Evolutionary conservation across 2,797 vertebrate genomes (phyloP), one percentile per base, ranked within the genome.

Genomic region (Poeciliopsis presidionis): DNA sequence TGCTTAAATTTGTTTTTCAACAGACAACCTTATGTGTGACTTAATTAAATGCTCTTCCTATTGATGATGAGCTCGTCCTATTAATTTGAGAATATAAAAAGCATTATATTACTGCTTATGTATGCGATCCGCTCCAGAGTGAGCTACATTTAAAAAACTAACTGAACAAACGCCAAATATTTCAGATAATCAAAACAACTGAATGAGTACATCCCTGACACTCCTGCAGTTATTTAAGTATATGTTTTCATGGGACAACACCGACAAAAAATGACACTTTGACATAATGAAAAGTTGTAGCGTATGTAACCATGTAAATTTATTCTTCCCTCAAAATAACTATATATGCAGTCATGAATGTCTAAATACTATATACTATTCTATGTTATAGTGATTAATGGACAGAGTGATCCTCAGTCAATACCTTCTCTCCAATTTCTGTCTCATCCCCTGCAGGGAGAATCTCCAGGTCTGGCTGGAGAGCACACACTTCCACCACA

Each of bases 391-490:
- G 36, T 63, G 36, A 8, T 22, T 39, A 65, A 39, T 41, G 36
- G 8, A 25, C 63, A 7, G 36, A 41, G 36, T 1, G 33, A 72
- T 22, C 13, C 30, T 73, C 39, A 14, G 30, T 11, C 7, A 5
- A 63, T 82, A 98, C 98, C 97, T 99, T 99, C 89, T 99, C 98
- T 71, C 98, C 98, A 7, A 99, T 99, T 94, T 99, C 98, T 0
- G 98, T 99, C 67, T 87, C 90, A 84, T 99, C 97, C 85, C 97
- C 96, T 0, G 96, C 96, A 65, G 98, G 98, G 72, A 99, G 94
- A 73, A 97, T 95, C 88, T 98, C 97, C 77, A 99, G 88, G 84
- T 99, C 98, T 0, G 97, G 97, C 73, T 97, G 86, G 36, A 99
- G 96, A 0, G 98, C 97, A 33, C 98, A 98, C 5, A 96, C 96